These are phyloP conservation scores for Passer montanus DNA, from an alignment of 2,113 vertebrate genomes.

Conservation along the genomic window DNA sequence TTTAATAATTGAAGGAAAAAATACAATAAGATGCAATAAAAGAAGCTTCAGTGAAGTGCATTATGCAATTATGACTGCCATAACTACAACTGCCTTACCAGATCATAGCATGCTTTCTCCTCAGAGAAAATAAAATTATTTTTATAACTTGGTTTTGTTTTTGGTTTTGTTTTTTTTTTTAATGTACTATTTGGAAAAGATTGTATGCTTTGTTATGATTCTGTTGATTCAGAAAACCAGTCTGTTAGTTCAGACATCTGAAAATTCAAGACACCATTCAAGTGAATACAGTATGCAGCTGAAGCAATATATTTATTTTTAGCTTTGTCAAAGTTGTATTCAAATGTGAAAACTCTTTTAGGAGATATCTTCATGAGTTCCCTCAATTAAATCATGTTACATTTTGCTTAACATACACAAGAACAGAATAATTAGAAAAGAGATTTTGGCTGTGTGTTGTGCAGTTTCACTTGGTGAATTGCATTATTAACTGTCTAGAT, in stretches of 20 bases:
- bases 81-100: background rate
- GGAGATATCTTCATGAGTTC: background rate
- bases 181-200: background rate
- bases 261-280: background rate
- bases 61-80: background rate
- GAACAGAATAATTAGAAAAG: background rate
- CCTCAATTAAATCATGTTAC: background rate
- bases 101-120: background rate
- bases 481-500: background rate
- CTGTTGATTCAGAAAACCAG: background rate
- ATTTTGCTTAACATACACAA: background rate
- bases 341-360: background rate
- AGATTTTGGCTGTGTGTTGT: background rate
- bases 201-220: background rate
- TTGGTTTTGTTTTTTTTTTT: background rate
- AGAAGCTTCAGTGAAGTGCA: background rate
- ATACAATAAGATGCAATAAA: background rate
- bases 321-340: background rate
- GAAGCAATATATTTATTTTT: background rate
- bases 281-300: background rate
- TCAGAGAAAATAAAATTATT: background rate
- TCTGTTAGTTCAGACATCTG: background rate
- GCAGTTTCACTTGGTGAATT: background rate
- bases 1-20: conserved; percentile 61
- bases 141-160: background rate